Evolutionary conservation across 2,888 invertebrate genomes (phyloP), one percentile per base, ranked within the genome.

Genomic region (Clostera curtula): DNA sequence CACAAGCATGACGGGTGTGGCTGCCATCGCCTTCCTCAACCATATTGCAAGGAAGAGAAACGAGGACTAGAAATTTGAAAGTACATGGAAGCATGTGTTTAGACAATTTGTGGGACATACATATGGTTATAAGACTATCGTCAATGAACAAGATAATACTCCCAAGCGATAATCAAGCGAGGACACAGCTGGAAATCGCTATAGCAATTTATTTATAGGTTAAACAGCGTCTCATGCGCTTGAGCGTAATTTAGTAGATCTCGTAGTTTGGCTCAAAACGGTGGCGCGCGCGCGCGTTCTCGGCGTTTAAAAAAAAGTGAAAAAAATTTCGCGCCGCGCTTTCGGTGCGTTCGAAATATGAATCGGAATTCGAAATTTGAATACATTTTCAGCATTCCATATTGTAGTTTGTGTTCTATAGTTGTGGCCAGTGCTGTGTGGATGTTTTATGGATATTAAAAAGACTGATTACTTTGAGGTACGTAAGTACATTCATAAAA

Each of bases 281-380:
- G 51, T 60, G 54, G 65, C 62, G 72, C 67, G 70, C 67, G 76
- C 75, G 75, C 74, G 43, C 52, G 56, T 37, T 50, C 34, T 36
- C 38, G 21, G 15, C 30, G 44, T 40, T 27, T 39, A 32, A 23
- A 25, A 41, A 51, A 34, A 34, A 36, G 24, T 24, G 34, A 32
- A 24, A 13, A 29, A 27, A 25, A 20, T 15, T 15, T 23, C 15
- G 9, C 6, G 15, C 15, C 23, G 23, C 23, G 23, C 15, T 10
- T 10, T 23, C 23, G 25, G 16, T 24, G 14, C 25, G 30, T 40
- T 43, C 49, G 49, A 51, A 51, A 36, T 48, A 43, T 46, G 39
- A 46, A 46, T 43, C 35, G 42, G 42, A 25, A 25, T 51, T 34
- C 27, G 26, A 40, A 38, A 40, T 40, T 7, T 12, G 32, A 40